phyloP scores from a whole-genome alignment of 2,113 vertebrate genomes.

The Pterocles gutturalis region DNA sequence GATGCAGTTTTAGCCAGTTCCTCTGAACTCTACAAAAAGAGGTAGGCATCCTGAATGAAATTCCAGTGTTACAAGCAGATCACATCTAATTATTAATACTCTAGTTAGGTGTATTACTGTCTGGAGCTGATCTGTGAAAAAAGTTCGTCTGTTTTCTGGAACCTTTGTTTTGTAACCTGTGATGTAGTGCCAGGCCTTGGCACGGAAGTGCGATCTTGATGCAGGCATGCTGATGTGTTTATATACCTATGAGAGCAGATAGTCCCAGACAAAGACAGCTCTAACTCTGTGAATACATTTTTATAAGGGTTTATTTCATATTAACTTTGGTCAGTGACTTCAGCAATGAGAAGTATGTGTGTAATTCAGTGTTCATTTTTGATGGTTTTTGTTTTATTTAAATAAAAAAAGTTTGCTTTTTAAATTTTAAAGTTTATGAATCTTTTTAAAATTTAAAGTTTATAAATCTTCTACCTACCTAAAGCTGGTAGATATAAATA shows the following conservation, averaged over 20 bases:
- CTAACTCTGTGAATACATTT: constrained; percentile 10
- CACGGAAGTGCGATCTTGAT: not conserved
- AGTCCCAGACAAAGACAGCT: constrained; percentile 24
- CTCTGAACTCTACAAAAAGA: not conserved
- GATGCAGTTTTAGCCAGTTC: not conserved
- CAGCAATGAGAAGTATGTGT: not conserved
- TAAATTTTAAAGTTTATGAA: no score
- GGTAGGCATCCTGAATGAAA: not conserved
- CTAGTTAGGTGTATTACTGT: not conserved
- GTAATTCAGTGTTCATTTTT: not conserved
- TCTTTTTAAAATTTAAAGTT: not conserved
- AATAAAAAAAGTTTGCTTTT: not conserved
- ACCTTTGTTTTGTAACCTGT: constrained; percentile 45
- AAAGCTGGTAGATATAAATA: not conserved
- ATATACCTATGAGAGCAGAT: constrained; percentile 12
- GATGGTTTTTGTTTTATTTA: not conserved
- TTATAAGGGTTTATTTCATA: constrained; percentile 39
- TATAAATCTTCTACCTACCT: not conserved
- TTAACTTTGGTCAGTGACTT: constrained; percentile 10
- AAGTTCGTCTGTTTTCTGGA: not conserved
- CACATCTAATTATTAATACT: not conserved
- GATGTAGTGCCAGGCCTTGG: constrained; percentile 37
- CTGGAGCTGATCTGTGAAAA: not conserved
- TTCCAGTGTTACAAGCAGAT: not conserved
- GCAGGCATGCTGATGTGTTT: constrained; percentile 34